Evolutionary conservation across 2,113 vertebrate genomes (phyloP), one percentile per base, ranked within the genome.

Genomic region (Clarias macrocephalus): DNA sequence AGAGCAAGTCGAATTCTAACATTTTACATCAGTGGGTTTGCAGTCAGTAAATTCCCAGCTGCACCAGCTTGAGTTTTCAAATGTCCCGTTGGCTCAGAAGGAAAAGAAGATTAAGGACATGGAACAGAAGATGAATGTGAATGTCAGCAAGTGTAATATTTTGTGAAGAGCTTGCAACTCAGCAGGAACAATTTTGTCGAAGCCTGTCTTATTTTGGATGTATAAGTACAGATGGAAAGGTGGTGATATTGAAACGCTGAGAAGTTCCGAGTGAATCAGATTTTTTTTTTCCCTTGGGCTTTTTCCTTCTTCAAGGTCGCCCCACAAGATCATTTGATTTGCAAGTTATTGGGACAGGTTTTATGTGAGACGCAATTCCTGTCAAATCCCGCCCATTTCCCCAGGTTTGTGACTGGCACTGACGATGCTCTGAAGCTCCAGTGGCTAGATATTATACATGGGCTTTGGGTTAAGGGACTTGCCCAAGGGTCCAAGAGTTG

Each of bases 131-230:
- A 18, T 62, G 68, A 80, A 57, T 33, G 48, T 57, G 28, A 37
- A 86, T 30, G 62, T 57, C 62, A 56, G 48, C 3, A 19, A 80
- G 63, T 16, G 62, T 59, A n/a, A 33, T 66, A 79, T 80, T 66
- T 65, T 66, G 10, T 42, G 13, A 66, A 33, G 75, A 66, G 60
- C 73, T 75, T 73, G 83, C 68, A 75, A 56, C 80, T n/a, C 42
- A 66, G 73, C 18, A 19, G 52, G 15, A 77, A 30, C 57, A 11
- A 52, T 54, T 54, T 52, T 72, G 52, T 75, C 11, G 18, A 79
- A 79, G 60, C 21, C 56, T 37, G 28, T 8, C 59, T 66, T 79
- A 48, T 79, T 65, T 80, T 56, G 62, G 19, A 80, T 48, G 25
- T 30, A 48, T 48, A 57, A 84, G 54, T 79, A 37, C 37, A 66